phyloP scores from a whole-genome alignment of 2,113 vertebrate species.

The Callipepla californica region DNA sequence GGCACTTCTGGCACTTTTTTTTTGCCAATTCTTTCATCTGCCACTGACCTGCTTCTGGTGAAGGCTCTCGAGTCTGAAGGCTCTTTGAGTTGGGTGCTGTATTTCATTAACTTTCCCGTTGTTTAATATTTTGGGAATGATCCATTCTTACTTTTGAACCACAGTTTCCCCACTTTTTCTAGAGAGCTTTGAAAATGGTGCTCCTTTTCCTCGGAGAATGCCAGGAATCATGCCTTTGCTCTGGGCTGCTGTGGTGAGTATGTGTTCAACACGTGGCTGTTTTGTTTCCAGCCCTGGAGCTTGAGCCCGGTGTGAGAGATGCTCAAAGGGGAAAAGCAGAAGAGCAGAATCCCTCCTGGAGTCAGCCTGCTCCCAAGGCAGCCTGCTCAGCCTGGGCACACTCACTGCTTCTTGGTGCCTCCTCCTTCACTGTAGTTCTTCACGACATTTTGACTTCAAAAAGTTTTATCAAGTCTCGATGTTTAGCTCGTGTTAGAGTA shows the following conservation, averaged over 20 bases:
- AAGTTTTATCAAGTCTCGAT: too few species aligned
- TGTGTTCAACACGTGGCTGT: background rate
- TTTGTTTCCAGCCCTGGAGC: background rate
- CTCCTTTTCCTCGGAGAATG: background rate
- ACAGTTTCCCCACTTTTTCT: background rate
- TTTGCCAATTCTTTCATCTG: background rate
- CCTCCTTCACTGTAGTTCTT: background rate
- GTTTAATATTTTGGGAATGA: background rate
- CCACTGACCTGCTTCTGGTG: background rate
- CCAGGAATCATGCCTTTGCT: background rate
- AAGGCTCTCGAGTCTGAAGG: background rate
- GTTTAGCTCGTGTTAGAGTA: too few species aligned
- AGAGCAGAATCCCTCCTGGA: background rate
- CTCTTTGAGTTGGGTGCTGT: background rate
- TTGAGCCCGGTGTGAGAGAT: background rate
- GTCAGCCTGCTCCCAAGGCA: background rate
- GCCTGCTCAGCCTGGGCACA: background rate
- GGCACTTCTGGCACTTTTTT: background rate
- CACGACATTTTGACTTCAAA: too few species aligned
- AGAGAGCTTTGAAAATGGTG: background rate
- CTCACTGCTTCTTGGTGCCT: background rate
- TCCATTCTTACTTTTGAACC: background rate
- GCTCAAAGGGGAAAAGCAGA: background rate
- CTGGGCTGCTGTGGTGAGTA: background rate
- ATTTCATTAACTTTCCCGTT: background rate